These are phyloP conservation scores for Drosophila antonietae DNA, from an alignment of 2,888 invertebrate species.

Conservation along the genomic window DNA sequence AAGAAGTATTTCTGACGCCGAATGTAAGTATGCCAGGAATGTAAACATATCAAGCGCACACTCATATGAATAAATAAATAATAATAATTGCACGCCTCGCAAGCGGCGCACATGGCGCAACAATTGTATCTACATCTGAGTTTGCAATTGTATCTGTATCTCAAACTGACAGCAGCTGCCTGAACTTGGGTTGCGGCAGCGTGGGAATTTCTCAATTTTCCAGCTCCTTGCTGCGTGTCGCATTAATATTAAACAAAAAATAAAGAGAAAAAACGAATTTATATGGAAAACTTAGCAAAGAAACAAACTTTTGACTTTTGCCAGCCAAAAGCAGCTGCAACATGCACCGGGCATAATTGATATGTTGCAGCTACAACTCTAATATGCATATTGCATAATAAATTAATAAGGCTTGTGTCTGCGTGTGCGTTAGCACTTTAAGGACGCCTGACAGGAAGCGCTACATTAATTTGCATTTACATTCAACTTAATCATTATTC, in stretches of 20 bases:
- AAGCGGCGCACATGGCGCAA: conserved; percentile 46
- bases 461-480: conserved; percentile 61
- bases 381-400: conserved; percentile 1
- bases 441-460: conserved; percentile 66
- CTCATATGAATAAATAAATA: conserved; percentile 45
- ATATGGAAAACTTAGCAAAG: conserved; percentile 21
- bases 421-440: conserved; percentile 22
- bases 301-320: conserved; percentile 24
- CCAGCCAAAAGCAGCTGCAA: conserved; percentile 7
- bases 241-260: neutral
- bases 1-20: conserved; percentile 25
- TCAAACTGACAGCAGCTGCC: conserved; percentile 58
- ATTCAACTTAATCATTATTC: conserved; percentile 43
- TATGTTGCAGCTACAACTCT: conserved; percentile 60
- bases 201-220: conserved; percentile 64
- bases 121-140: conserved; percentile 36
- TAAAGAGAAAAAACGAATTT: neutral
- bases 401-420: conserved; percentile 18
- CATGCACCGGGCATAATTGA: conserved; percentile 55
- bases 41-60: conserved; percentile 27
- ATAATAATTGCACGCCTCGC: conserved; percentile 41
- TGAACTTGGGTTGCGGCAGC: conserved; percentile 64
- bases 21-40: conserved; percentile 44
- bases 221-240: conserved; percentile 40
- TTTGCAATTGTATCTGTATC: conserved; percentile 34